Conservation (phyloP, 2,797 vertebrate genomes). For the Notamacropus eugenii region DNA sequence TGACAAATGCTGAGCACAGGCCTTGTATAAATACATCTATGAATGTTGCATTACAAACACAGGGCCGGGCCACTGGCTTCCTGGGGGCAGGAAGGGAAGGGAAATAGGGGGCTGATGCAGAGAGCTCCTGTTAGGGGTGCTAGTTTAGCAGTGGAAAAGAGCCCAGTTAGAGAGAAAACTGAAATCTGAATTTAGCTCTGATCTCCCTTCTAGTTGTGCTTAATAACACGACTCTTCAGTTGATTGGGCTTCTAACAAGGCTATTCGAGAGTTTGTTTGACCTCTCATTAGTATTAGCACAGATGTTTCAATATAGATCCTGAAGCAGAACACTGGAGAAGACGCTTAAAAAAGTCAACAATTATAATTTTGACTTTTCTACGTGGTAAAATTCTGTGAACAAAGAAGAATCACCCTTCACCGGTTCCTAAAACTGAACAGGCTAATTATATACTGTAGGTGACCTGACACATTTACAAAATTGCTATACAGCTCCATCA, state of each 20-base stretch:
- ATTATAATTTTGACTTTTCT: not conserved
- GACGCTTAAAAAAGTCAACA: not conserved
- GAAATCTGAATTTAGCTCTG: not conserved
- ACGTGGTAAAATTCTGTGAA: conserved; percentile 45
- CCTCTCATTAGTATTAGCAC: not conserved
- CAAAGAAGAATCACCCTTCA: conserved; percentile 74
- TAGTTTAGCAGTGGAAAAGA: not conserved
- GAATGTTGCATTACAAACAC: conserved; percentile 72
- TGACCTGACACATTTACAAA: conserved; percentile 77
- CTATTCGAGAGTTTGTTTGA: too few species aligned
- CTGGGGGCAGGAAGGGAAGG: conserved; percentile 33
- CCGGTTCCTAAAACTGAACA: conserved; percentile 76
- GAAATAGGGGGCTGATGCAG: conserved; percentile 58
- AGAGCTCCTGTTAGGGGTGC: not conserved
- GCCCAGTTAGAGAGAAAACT: not conserved
- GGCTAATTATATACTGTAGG: conserved; percentile 85
- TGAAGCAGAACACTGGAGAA: not conserved
- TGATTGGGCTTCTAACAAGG: not conserved
- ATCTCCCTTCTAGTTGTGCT: not conserved
- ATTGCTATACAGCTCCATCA: conserved; percentile 61
- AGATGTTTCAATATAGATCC: not conserved
- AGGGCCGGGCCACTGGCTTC: conserved; percentile 31
- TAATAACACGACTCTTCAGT: rapidly evolving
- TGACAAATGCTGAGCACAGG: conserved; percentile 79
- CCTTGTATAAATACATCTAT: conserved; percentile 77